phyloP scores from a whole-genome alignment of 2,888 invertebrate species.

The Orthosia gracilis region DNA sequence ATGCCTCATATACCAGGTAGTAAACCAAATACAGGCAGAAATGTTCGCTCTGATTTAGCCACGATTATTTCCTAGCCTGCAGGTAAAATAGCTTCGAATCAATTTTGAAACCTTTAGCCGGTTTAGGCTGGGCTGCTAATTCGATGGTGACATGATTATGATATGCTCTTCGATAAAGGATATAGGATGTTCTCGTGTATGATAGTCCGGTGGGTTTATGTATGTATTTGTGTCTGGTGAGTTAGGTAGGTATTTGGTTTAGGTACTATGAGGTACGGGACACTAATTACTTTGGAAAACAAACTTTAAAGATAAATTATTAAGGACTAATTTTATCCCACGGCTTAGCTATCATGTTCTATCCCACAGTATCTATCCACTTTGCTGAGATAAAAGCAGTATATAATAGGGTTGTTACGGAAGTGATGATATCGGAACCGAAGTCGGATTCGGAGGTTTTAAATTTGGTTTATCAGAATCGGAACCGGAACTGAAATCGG shows the following conservation, averaged over 20 bases:
- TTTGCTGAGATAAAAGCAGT: no score
- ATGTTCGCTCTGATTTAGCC: conserved; percentile 26
- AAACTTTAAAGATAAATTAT: no score
- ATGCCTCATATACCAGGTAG: conserved; percentile 3
- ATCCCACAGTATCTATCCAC: no score
- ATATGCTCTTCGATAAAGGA: neutral
- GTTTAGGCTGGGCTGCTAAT: conserved; percentile 22
- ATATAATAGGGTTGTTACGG: no score
- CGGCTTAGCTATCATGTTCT: no score
- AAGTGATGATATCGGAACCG: no score
- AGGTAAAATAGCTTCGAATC: conserved; percentile 38
- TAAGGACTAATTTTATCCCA: no score
- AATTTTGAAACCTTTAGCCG: conserved; percentile 22
- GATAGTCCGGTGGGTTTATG: neutral
- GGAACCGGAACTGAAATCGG: no score
- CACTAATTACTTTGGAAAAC: no score
- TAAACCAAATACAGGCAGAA: conserved; percentile 20
- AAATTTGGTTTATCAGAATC: no score
- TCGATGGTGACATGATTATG: conserved; percentile 6
- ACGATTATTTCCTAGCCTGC: conserved; percentile 35
- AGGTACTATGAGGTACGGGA: neutral
- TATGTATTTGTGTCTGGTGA: neutral
- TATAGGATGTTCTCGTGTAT: neutral
- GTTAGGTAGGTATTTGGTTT: neutral
- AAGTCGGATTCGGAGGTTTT: no score